phyloP scores from a whole-genome alignment of 2,888 invertebrate genomes.

The Dasysyrphus tricinctus region DNA sequence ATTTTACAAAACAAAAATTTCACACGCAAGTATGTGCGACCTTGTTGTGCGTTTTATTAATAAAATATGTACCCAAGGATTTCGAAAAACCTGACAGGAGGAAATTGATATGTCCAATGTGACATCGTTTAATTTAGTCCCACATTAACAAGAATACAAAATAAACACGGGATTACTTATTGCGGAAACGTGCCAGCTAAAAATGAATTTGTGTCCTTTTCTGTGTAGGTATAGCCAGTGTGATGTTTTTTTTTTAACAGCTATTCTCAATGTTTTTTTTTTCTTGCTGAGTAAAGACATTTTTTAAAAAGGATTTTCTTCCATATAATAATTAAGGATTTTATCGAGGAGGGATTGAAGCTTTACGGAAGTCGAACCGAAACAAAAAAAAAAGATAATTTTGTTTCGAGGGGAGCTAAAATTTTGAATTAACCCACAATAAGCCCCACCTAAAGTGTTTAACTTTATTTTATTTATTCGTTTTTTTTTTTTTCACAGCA shows the following conservation, averaged over 20 bases:
- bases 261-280: not conserved
- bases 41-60: not conserved
- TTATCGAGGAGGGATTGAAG: constrained; percentile 61
- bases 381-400: not conserved
- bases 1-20: not conserved
- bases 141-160: constrained; percentile 27
- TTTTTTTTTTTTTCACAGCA: not conserved
- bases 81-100: constrained; percentile 2
- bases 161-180: constrained; percentile 31
- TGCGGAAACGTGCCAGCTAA: constrained; percentile 47
- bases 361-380: constrained; percentile 16
- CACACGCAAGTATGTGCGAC: not conserved
- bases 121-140: constrained; percentile 40
- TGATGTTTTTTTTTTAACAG: not conserved
- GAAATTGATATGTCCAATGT: constrained; percentile 54
- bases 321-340: constrained; percentile 56
- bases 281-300: constrained; percentile 24
- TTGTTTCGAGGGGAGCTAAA: not conserved
- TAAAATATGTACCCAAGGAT: constrained; percentile 1
- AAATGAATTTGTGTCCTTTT: constrained; percentile 24
- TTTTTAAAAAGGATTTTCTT: constrained; percentile 49
- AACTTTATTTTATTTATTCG: constrained; percentile 24
- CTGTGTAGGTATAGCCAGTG: not conserved
- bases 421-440: constrained; percentile 9
- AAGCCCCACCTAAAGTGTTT: constrained; percentile 25